Conservation (phyloP, 2,113 vertebrate genomes). For the Narcine bancroftii region DNA sequence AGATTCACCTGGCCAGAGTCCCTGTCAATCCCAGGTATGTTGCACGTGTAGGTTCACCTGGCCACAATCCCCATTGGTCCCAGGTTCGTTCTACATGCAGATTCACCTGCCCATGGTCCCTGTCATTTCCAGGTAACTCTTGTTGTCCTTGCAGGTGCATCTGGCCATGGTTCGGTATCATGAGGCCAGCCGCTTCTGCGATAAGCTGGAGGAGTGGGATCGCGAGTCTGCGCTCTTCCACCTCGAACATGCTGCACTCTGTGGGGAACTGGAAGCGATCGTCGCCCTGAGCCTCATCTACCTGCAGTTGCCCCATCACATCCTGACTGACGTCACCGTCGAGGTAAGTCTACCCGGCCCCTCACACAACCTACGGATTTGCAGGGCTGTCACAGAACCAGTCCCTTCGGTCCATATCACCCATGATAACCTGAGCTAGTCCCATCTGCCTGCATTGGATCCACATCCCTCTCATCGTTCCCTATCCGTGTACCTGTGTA, state of each 20-base stretch:
- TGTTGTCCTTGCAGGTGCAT: constrained; percentile 66
- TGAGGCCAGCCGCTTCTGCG: constrained; percentile 81
- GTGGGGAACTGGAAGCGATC: constrained; percentile 91
- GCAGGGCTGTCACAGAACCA: no score
- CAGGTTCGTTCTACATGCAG: no score
- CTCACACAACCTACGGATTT: background rate
- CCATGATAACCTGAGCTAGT: no score
- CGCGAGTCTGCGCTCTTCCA: constrained; percentile 77
- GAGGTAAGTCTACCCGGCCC: constrained; percentile 56
- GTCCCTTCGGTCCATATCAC: no score
- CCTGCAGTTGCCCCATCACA: constrained; percentile 82
- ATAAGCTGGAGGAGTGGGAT: constrained; percentile 81
- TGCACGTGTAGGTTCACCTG: no score
- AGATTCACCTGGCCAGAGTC: no score
- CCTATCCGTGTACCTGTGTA: no score
- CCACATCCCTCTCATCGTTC: no score
- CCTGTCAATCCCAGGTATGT: no score
- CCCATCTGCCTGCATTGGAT: no score
- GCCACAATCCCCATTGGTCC: no score
- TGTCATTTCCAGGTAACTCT: background rate
- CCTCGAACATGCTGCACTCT: constrained; percentile 78
- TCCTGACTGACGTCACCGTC: constrained; percentile 71
- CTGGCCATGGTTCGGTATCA: constrained; percentile 93
- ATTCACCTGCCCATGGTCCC: no score
- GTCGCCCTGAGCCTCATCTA: constrained; percentile 78